phyloP scores from a whole-genome alignment of 35 echinoderm and acorn worm species.

The Hemicentrotus pulcherrimus region DNA sequence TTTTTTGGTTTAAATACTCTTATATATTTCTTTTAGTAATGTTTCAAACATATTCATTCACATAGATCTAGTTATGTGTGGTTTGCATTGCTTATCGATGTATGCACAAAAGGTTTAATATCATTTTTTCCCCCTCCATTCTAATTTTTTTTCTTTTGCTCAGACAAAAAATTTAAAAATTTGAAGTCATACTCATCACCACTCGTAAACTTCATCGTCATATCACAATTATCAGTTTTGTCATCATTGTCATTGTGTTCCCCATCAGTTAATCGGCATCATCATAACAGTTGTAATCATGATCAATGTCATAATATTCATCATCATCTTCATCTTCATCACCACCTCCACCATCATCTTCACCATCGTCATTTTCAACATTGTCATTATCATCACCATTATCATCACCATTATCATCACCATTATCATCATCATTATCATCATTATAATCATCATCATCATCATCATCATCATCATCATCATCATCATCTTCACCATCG shows the following conservation, averaged over 20 bases:
- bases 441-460: neutral
- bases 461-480: neutral
- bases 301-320: neutral
- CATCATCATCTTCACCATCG: neutral
- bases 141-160: neutral
- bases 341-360: neutral
- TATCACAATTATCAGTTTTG: neutral
- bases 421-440: neutral
- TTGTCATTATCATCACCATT: neutral
- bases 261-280: neutral
- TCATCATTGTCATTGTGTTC: neutral
- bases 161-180: neutral
- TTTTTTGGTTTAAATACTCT: neutral
- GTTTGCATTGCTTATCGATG: neutral
- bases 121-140: neutral
- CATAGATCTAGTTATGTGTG: neutral
- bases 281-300: neutral
- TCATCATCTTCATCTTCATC: neutral
- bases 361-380: neutral
- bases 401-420: neutral
- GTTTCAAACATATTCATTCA: neutral
- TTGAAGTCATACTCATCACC: neutral
- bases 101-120: neutral
- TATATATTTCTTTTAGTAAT: neutral
- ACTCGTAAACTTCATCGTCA: neutral